Base-by-base conservation (phyloP, 1,140 invertebrate species). In the Trichonephila clavata region DNA sequence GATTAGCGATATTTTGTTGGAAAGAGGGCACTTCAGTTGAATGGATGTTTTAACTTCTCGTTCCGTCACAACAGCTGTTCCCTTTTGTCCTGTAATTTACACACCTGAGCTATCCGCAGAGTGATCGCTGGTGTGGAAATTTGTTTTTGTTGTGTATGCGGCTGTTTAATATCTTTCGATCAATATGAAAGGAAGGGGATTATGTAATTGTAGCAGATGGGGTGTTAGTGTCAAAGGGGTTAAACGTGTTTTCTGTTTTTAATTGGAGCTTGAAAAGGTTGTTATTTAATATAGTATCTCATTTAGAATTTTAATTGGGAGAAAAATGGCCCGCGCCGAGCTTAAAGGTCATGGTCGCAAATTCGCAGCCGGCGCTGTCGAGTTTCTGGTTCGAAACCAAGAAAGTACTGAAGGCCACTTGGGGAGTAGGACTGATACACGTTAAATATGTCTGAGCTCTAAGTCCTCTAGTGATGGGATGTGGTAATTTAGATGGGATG, bases 101-200 rank as follows among this genome's bases (percentile, higher is more conserved):
- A 77, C 83, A 84, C 83, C 83, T 60, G 83, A 60, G 32, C 50
- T 84, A 84, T 84, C 57, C n/a, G 16, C 43, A 59, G 18, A 10
- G 57, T n/a, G 10, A 59, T 84, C 21, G 50, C 4, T 59, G 43
- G n/a, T 24, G 50, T 20, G n/a, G n/a, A 84, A 84, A 59, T 84
- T 84, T 84, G 32, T 16, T 77, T 39, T 77, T 27, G 32, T 77
- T 32, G 16, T 77, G 16, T 27, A 18, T 50, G 10, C 10, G 50
- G 50, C 50, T 50, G 7, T 50, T 50, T 50, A 50, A 50, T 7
- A 50, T 10, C 50, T 50, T 50, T 50, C 10, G 50, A 50, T 50
- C 7, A 0, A 50, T 50, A 50, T 50, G 7, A 50, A 50, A 50
- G 27, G 27, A 39, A 32, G 3, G 71, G 27, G 21, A 20, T 50